A percentile compares a stretch with the other conserved stretches of the same genome.
Evolutionary conservation across 2,113 vertebrate species (phyloP).

Genomic region (Genyomyrus donnyi): DNA sequence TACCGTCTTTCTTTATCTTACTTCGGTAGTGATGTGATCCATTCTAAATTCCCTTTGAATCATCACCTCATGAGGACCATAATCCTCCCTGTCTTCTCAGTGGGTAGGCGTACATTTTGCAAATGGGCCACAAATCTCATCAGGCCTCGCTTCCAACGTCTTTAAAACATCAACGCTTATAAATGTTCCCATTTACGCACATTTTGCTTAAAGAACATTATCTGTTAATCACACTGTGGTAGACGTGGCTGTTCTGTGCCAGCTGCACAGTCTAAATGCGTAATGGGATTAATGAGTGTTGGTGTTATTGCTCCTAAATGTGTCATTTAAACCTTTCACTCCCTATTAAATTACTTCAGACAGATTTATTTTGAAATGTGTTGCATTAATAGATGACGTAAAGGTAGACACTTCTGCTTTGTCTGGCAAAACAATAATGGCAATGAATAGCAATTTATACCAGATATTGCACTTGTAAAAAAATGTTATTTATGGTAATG

Average conservation of each 20-base stretch:
- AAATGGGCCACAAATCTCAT: not conserved
- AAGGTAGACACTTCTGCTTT: conserved; percentile 31
- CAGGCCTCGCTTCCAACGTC: not conserved
- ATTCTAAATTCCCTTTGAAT: not conserved
- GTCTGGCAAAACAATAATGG: not conserved
- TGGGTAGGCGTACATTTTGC: not conserved
- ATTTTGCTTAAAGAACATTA: conserved; percentile 3
- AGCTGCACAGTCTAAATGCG: not conserved
- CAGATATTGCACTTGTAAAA: not conserved
- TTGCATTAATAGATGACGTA: conserved; percentile 53
- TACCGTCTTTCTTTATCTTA: not conserved
- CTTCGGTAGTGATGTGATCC: not conserved
- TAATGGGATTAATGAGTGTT: not conserved
- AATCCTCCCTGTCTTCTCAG: not conserved
- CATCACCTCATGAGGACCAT: not conserved
- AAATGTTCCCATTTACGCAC: not conserved
- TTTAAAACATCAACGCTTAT: not conserved
- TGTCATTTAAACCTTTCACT: conserved; percentile 1
- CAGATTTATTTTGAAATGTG: not conserved
- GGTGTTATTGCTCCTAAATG: not conserved
- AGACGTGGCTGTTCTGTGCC: not conserved
- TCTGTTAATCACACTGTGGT: not conserved
- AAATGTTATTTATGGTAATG: conserved; percentile 70
- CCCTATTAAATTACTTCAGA: not conserved
- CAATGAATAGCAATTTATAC: not conserved